Evolutionary conservation across 2,113 vertebrate genomes (phyloP).

Genomic region (Bucco capensis): DNA sequence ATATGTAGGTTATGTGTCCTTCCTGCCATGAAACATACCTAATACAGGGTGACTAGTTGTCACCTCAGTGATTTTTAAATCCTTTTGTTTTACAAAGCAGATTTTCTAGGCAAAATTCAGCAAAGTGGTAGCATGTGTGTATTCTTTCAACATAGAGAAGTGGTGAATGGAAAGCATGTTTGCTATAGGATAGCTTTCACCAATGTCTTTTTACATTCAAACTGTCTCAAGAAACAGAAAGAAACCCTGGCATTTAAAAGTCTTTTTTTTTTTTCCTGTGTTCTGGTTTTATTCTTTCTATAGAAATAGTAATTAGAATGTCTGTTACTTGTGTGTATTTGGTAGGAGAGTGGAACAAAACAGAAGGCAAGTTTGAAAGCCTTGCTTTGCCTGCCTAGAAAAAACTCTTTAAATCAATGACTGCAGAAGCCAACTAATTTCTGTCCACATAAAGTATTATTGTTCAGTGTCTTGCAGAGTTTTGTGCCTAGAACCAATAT

Average conservation of each 20-base stretch:
- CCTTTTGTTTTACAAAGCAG: not conserved
- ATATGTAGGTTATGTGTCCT: not conserved
- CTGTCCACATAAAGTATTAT: not conserved
- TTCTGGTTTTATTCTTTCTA: not conserved
- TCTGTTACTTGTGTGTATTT: not conserved
- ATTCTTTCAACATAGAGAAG: fast-evolving
- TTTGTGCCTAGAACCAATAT: not conserved
- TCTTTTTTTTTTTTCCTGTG: not conserved
- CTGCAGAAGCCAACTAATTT: not conserved
- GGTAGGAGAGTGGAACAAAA: not conserved
- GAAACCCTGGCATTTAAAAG: not conserved
- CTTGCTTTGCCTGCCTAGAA: not conserved
- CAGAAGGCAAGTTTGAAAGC: not conserved
- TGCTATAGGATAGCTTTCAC: not conserved
- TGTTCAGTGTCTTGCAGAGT: not conserved
- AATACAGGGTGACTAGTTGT: not conserved
- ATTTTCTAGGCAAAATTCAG: not conserved
- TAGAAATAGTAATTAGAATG: not conserved
- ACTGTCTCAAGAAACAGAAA: not conserved
- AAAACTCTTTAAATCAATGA: not conserved
- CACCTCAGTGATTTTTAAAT: not conserved
- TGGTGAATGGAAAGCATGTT: not conserved
- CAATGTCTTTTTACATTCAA: not conserved
- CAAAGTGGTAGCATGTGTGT: not conserved
- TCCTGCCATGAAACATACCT: not conserved